Evolutionary conservation across 2,797 vertebrate species (phyloP), one percentile per base, ranked within the genome.

Genomic region (Myotis daubentonii): DNA sequence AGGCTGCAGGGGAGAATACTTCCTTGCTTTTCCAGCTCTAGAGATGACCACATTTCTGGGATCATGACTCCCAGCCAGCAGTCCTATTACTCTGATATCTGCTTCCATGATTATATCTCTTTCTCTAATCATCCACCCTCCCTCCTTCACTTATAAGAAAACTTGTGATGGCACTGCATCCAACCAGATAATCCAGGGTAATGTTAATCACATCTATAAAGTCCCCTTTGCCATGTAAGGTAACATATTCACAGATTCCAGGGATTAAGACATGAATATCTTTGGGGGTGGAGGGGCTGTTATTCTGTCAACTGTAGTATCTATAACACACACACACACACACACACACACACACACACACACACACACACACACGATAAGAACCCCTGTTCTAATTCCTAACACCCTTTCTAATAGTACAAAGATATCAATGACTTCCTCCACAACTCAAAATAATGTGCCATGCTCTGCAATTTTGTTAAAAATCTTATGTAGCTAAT

Each of bases 401-500:
- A 65, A 17, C 5, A 71, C 28, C 11, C 0, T 86, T 74, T 62
- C 16, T 83, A 22, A 30, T 62, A 87, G 33, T 84, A 75, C 7
- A 75, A 76, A 53, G 22, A 44, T 81, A 81, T 66, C n/a, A 71
- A 0, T 33, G 17, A 55, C 19, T 68, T 28, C 6, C 41, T 92
- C 30, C 20, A 51, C 53, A 47, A 74, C 30, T 82, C 74, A 84
- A 62, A 95, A 78, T 57, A 86, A 71, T 47, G n/a, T 41, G 16
- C 1, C 9, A 49, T 38, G 16, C 8, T 79, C 60, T 66, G 79
- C 55, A 68, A 57, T 76, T 89, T 72, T 90, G 19, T 85, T 66
- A 38, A 66, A 84, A 85, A 62, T 91, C 28, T 83, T 65, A 87
- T 22, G 92, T 85, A 92, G 51, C 33, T 88, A 75, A 86, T 65